phyloP scores from a whole-genome alignment of 2,113 vertebrate genomes.

The Campylomormyrus tamandua region DNA sequence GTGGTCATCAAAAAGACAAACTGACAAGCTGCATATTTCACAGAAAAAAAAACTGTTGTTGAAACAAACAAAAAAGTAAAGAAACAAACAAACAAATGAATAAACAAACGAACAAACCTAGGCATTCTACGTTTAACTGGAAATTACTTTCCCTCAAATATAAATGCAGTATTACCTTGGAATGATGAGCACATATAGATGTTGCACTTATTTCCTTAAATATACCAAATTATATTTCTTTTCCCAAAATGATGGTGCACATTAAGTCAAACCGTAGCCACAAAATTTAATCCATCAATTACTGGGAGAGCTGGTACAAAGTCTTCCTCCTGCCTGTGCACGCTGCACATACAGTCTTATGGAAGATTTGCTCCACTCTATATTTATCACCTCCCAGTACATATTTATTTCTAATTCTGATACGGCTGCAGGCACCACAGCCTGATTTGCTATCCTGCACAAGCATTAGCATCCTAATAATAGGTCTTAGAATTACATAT shows the following conservation, averaged over 20 bases:
- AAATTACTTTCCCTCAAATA: constrained; percentile 26
- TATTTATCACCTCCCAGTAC: constrained; percentile 70
- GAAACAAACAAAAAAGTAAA: neutral
- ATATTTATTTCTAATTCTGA: constrained; percentile 76
- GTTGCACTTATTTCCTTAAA: constrained; percentile 52
- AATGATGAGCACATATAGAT: constrained; percentile 43
- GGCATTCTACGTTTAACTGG: constrained; percentile 34
- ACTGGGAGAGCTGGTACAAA: constrained; percentile 61
- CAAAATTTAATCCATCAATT: constrained; percentile 73
- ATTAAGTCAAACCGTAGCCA: constrained; percentile 60
- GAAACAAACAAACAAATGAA: neutral
- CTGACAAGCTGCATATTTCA: too few relatives aligned
- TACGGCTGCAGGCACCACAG: constrained; percentile 64
- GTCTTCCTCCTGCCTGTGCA: constrained; percentile 59
- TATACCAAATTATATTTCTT: constrained; percentile 45
- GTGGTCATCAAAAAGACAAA: neutral
- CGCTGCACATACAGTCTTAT: constrained; percentile 52
- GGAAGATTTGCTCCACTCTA: constrained; percentile 64
- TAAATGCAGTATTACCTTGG: constrained; percentile 29
- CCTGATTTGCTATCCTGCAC: constrained; percentile 65
- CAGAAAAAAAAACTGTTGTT: neutral
- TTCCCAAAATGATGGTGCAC: constrained; percentile 55
- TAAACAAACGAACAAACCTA: constrained; percentile 38
- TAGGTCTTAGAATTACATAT: constrained; percentile 69
- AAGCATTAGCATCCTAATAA: constrained; percentile 65